Evolutionary conservation across 2,113 vertebrate genomes (phyloP).

Genomic region (Columbina picui): DNA sequence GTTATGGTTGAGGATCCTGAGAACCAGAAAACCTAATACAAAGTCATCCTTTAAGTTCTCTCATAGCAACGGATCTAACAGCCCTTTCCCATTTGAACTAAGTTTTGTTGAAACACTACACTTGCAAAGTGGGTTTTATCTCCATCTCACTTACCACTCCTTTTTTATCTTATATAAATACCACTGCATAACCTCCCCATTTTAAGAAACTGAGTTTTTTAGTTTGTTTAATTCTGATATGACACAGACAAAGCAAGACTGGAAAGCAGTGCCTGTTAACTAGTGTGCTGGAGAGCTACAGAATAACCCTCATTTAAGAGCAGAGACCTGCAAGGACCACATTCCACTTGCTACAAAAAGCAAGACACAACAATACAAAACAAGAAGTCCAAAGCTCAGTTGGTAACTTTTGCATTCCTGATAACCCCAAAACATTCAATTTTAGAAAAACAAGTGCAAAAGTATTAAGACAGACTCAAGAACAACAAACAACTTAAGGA

Average conservation of each 20-base stretch:
- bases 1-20: neutral
- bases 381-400: neutral
- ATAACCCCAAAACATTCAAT: neutral
- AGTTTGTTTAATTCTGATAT: neutral
- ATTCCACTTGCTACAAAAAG: neutral
- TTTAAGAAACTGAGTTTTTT: neutral
- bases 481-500: conserved; percentile 16
- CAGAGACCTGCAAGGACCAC: neutral
- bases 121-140: neutral
- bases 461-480: neutral
- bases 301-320: neutral
- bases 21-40: neutral
- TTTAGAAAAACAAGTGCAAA: neutral
- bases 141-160: neutral
- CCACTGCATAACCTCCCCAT: neutral
- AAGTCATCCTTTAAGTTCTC: neutral
- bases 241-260: neutral
- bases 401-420: neutral
- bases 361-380: neutral
- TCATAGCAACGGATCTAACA: neutral
- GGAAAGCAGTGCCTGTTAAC: neutral
- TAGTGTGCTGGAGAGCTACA: neutral
- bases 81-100: neutral
- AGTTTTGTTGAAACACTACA: neutral
- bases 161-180: neutral